phyloP scores from a whole-genome alignment of 2,888 invertebrate species.

The Pseudoips prasinana region DNA sequence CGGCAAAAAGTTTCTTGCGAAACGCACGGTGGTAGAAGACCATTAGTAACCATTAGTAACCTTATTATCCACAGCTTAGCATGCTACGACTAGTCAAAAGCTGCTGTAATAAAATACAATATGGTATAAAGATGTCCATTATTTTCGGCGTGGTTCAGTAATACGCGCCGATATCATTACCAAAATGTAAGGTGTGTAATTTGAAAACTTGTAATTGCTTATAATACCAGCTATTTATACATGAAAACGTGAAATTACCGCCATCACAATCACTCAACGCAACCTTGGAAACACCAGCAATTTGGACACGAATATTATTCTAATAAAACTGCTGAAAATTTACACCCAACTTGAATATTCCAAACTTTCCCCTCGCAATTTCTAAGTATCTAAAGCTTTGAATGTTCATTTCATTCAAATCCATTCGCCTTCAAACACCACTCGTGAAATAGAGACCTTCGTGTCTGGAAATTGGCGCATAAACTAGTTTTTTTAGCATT shows the following conservation, averaged over 20 bases:
- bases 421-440: slow-evolving; percentile 17
- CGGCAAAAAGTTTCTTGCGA: no score
- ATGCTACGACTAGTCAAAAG: no score
- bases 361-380: slow-evolving; percentile 10
- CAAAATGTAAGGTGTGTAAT: slow-evolving; percentile 1
- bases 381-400: slow-evolving; percentile 20
- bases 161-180: no score
- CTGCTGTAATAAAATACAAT: no score
- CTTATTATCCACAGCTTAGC: no score
- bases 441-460: slow-evolving; percentile 30
- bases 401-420: slow-evolving; percentile 34
- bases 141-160: no score
- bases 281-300: slow-evolving; percentile 14
- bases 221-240: slow-evolving; percentile 5
- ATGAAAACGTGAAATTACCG: slow-evolving; percentile 13
- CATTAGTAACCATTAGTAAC: no score
- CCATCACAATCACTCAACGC: slow-evolving; percentile 3
- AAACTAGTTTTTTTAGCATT: slow-evolving; percentile 37
- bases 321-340: slow-evolving; percentile 12
- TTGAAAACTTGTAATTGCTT: slow-evolving; percentile 9
- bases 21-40: no score
- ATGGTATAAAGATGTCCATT: no score
- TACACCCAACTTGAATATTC: slow-evolving; percentile 14
- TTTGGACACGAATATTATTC: slow-evolving; percentile 11
- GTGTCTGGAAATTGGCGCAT: slow-evolving; percentile 39